A percentile compares a stretch with the other conserved stretches of the same genome.
These are phyloP conservation scores for Monochamus saltuarius DNA, from an alignment of 1,140 invertebrate genomes.

Conservation along the genomic window DNA sequence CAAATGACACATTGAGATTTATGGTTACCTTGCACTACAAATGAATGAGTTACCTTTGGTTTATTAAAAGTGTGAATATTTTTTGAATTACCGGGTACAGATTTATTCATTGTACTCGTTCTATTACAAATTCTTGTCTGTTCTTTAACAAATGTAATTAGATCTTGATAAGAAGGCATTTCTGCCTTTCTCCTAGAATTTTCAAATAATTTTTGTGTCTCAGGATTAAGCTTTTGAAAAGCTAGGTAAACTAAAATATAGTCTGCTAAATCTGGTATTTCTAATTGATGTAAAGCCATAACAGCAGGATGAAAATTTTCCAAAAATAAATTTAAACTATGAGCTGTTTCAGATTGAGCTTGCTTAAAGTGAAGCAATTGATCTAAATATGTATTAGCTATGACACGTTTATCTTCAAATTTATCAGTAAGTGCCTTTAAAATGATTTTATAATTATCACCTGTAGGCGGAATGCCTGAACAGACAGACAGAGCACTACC, in stretches of 20 bases:
- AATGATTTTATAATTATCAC: slow-evolving; percentile 10
- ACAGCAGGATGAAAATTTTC: slow-evolving; percentile 11
- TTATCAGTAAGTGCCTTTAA: background rate
- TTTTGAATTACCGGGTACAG: too few relatives aligned
- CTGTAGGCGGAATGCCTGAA: background rate
- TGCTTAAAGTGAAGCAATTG: background rate
- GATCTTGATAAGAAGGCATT: slow-evolving; percentile 7
- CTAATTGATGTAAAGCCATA: slow-evolving; percentile 2
- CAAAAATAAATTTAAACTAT: slow-evolving; percentile 5
- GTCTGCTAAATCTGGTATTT: slow-evolving; percentile 1
- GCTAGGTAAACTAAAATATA: background rate
- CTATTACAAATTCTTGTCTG: background rate
- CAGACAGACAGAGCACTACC: slow-evolving; percentile 4
- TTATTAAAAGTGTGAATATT: too few relatives aligned
- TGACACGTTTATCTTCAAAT: background rate
- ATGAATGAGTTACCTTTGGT: too few relatives aligned
- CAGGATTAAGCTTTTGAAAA: background rate
- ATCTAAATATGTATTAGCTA: slow-evolving; percentile 3
- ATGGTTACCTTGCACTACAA: too few relatives aligned
- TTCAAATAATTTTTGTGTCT: slow-evolving; percentile 4
- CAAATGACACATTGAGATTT: too few relatives aligned
- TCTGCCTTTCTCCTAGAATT: background rate
- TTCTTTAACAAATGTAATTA: slow-evolving; percentile 11
- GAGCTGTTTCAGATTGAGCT: background rate
- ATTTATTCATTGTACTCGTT: too few relatives aligned